Percentiles rank a stretch among this genome's conserved stretches.
phyloP scores from a whole-genome alignment of 2,113 vertebrate genomes.

The Solenodon paradoxus region DNA sequence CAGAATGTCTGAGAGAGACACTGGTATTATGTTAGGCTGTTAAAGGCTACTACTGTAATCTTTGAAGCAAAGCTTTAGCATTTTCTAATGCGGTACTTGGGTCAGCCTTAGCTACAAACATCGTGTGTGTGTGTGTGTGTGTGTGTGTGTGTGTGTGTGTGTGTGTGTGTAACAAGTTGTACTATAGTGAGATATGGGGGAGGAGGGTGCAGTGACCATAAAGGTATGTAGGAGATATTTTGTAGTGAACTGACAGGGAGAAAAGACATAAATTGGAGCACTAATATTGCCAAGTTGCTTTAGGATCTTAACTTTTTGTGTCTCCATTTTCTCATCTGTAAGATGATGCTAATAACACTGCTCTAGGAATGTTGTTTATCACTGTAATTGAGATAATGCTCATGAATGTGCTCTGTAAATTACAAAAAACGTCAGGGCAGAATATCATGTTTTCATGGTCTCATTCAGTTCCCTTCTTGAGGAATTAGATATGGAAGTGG shows the following conservation, averaged over 20 bases:
- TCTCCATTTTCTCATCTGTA: neutral
- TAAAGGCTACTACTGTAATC: neutral
- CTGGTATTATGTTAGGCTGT: neutral
- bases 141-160: neutral
- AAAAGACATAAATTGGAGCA: neutral
- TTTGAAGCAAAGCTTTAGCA: neutral
- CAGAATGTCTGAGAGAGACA: neutral
- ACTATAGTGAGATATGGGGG: neutral
- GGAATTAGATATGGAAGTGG: neutral
- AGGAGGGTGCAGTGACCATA: neutral
- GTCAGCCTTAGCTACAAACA: neutral
- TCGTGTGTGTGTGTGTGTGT: accelerated
- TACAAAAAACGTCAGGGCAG: neutral
- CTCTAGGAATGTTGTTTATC: neutral
- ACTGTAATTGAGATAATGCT: neutral
- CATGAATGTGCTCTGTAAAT: neutral
- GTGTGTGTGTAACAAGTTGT: neutral
- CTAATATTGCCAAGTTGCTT: neutral
- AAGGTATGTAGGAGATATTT: accelerated
- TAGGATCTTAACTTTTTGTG: neutral
- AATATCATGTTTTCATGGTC: neutral
- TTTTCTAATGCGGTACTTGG: neutral
- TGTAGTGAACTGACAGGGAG: neutral
- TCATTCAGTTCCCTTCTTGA: neutral
- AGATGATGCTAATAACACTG: neutral